These are phyloP conservation scores for Oryzias woworae DNA, from an alignment of 2,113 vertebrate genomes.

Conservation along the genomic window DNA sequence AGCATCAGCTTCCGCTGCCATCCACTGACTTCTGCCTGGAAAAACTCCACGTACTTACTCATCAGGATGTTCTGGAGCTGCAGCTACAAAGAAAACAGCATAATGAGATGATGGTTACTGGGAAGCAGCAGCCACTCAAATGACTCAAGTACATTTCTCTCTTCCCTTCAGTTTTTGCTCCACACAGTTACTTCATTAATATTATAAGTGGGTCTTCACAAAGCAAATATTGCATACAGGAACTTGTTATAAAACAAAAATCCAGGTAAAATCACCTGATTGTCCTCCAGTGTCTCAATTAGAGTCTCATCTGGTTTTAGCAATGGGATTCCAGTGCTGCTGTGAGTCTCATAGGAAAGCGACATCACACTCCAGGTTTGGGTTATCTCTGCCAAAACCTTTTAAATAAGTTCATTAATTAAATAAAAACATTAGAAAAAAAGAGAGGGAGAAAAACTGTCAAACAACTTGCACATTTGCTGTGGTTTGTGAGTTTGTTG, in stretches of 20 bases:
- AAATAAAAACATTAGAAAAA: not conserved
- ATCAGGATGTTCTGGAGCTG: constrained; percentile 83
- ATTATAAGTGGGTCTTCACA: not conserved
- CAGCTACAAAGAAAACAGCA: constrained; percentile 53
- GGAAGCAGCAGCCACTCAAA: not conserved
- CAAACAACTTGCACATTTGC: too few relatives aligned
- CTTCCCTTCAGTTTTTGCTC: not conserved
- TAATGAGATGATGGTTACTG: not conserved
- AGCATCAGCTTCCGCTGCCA: constrained; percentile 83
- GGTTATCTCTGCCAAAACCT: constrained; percentile 78
- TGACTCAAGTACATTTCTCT: not conserved
- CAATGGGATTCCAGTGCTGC: constrained; percentile 65
- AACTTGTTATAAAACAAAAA: not conserved
- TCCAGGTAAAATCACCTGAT: constrained; percentile 59
- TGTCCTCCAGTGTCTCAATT: constrained; percentile 81
- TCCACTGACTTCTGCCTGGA: constrained; percentile 79
- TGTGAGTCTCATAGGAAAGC: constrained; percentile 72
- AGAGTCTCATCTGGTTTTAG: constrained; percentile 80
- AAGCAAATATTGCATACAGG: not conserved
- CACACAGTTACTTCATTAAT: not conserved
- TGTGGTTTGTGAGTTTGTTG: too few relatives aligned
- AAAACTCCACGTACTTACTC: constrained; percentile 86
- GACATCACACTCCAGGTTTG: constrained; percentile 74
- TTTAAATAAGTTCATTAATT: not conserved
- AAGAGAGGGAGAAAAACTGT: not conserved